phyloP scores from a whole-genome alignment of 2,888 invertebrate species.

The Caradrina kadenii region DNA sequence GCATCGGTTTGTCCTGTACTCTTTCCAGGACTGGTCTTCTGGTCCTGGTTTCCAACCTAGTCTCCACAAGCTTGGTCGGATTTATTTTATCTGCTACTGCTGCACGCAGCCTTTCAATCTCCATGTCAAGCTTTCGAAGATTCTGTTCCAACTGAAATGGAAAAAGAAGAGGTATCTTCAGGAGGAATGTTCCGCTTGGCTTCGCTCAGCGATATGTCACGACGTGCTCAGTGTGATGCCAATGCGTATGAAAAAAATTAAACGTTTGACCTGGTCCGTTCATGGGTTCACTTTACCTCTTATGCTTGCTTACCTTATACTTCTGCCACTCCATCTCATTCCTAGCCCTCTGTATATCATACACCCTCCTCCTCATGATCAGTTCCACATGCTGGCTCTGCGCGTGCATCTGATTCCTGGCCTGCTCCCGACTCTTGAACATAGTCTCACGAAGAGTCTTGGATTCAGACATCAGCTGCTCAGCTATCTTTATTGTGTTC shows the following conservation, averaged over 20 bases:
- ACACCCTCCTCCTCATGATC: conserved; percentile 95
- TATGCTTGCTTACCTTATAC: conserved; percentile 76
- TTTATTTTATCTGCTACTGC: conserved; percentile 94
- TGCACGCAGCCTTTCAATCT: conserved; percentile 94
- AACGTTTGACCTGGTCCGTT: too few relatives aligned
- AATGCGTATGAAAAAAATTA: too few relatives aligned
- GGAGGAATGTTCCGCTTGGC: not conserved
- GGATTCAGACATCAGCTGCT: conserved; percentile 95
- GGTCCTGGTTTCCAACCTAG: conserved; percentile 95
- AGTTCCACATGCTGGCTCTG: conserved; percentile 96
- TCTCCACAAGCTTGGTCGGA: conserved; percentile 96
- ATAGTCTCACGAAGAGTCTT: conserved; percentile 94
- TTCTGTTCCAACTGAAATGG: conserved; percentile 93
- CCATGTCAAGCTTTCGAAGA: conserved; percentile 94
- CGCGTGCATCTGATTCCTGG: conserved; percentile 94
- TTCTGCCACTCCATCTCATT: conserved; percentile 98
- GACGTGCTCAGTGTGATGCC: too few relatives aligned
- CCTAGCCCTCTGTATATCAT: conserved; percentile 95
- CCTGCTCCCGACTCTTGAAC: conserved; percentile 94
- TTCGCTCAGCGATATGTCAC: not conserved
- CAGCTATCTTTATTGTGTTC: conserved; percentile 94
- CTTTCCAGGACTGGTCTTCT: conserved; percentile 94
- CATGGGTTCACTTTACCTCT: too few relatives aligned
- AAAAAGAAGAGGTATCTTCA: not conserved
- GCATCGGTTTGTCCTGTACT: conserved; percentile 93